Evolutionary conservation across 2,888 invertebrate genomes (phyloP).

Genomic region (Tethea ocularis): DNA sequence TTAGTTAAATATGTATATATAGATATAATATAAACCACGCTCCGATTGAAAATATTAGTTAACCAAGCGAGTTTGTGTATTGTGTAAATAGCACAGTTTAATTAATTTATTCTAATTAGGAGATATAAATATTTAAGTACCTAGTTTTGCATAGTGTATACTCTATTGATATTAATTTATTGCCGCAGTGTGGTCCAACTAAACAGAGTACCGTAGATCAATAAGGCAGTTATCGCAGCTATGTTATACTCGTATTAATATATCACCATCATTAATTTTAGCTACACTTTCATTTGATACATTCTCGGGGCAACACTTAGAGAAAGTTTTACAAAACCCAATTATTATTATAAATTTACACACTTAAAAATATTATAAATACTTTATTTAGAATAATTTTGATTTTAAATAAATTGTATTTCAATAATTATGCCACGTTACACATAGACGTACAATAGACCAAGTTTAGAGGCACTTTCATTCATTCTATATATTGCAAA

Average conservation of each 20-base stretch:
- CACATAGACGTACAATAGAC: constrained; percentile 39
- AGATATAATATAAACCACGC: background rate
- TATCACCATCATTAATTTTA: constrained; percentile 13
- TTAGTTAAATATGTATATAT: too few relatives aligned
- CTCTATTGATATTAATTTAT: constrained; percentile 41
- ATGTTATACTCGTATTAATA: constrained; percentile 31
- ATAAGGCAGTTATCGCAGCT: constrained; percentile 51
- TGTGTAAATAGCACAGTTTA: constrained; percentile 16
- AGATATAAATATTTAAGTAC: constrained; percentile 27
- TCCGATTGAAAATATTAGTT: background rate
- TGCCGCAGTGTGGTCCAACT: constrained; percentile 44
- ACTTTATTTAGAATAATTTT: constrained; percentile 37
- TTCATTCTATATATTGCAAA: constrained; percentile 26
- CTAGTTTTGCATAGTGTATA: constrained; percentile 15
- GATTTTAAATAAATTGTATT: constrained; percentile 43
- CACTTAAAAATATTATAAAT: constrained; percentile 32
- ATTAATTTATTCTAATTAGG: constrained; percentile 18
- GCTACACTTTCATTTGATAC: background rate
- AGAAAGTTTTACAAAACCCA: constrained; percentile 1
- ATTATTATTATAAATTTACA: constrained; percentile 13
- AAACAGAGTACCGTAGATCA: constrained; percentile 23
- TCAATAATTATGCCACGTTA: constrained; percentile 45
- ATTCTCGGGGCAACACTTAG: background rate
- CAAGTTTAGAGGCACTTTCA: constrained; percentile 47
- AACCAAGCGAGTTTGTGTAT: background rate